These are phyloP conservation scores for Sinopyrophorus schimmeli DNA, from an alignment of 2,888 invertebrate species.

Conservation along the genomic window DNA sequence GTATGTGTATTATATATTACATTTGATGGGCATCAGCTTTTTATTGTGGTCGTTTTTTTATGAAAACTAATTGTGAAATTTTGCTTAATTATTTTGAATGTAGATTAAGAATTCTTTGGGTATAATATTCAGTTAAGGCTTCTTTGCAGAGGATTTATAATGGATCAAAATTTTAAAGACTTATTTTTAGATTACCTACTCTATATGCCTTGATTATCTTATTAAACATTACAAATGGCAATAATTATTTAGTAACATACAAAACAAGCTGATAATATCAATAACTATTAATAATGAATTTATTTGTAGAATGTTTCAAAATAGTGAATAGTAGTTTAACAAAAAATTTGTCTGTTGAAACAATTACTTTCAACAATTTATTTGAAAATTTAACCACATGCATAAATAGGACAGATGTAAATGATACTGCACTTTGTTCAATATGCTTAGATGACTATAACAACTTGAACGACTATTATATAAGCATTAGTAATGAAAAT, in stretches of 20 bases:
- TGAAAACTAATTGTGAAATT: background rate
- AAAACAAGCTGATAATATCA: too few relatives aligned
- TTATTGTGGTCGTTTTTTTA: background rate
- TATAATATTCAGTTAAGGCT: too few relatives aligned
- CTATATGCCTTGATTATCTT: too few relatives aligned
- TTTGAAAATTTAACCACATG: constrained; percentile 57
- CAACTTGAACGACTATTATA: constrained; percentile 62
- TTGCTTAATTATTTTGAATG: background rate
- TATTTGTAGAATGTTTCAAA: constrained; percentile 62
- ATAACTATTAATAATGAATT: too few relatives aligned
- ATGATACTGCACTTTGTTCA: constrained; percentile 56
- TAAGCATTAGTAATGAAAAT: constrained; percentile 60
- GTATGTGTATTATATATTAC: constrained; percentile 51
- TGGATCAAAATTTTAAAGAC: too few relatives aligned
- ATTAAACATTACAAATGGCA: too few relatives aligned
- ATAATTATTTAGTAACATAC: too few relatives aligned
- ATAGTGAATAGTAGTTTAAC: constrained; percentile 55
- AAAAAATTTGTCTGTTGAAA: constrained; percentile 56
- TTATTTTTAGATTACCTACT: too few relatives aligned
- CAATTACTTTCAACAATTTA: constrained; percentile 57
- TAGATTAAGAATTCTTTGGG: too few relatives aligned
- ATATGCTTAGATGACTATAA: constrained; percentile 61
- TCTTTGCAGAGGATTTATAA: too few relatives aligned
- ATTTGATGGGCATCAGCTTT: background rate
- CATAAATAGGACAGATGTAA: constrained; percentile 48